Percentiles rank a stretch among this genome's conserved stretches.
These are phyloP conservation scores for Drosophila burlai DNA, from an alignment of 1,140 invertebrate species.

Conservation along the genomic window DNA sequence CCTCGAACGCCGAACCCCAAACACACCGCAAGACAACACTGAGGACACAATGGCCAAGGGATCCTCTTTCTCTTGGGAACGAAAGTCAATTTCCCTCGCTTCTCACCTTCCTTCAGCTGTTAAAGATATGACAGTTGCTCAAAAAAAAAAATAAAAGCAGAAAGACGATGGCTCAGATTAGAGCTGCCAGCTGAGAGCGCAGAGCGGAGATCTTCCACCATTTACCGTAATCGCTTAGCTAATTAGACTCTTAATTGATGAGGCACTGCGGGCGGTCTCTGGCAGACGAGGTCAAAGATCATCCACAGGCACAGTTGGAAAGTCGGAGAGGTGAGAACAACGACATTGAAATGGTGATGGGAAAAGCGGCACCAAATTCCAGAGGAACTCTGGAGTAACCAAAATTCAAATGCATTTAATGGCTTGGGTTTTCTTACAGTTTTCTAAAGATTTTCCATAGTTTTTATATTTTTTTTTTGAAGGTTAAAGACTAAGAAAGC, in stretches of 20 bases:
- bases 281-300: constrained; percentile 54
- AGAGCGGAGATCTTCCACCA: constrained; percentile 6
- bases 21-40: constrained; percentile 36
- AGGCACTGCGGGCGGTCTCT: constrained; percentile 51
- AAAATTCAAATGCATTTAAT: background rate
- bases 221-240: constrained; percentile 49
- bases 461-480: background rate
- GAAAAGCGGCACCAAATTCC: constrained; percentile 14
- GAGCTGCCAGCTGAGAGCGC: constrained; percentile 44
- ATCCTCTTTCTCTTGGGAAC: constrained; percentile 14
- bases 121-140: constrained; percentile 50
- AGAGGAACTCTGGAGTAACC: background rate
- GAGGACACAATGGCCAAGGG: constrained; percentile 17
- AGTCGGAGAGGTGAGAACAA: constrained; percentile 16
- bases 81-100: constrained; percentile 38
- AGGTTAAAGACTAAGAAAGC: background rate
- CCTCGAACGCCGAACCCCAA: constrained; percentile 28
- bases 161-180: constrained; percentile 19
- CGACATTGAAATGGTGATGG: constrained; percentile 26
- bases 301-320: constrained; percentile 3
- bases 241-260: constrained; percentile 73
- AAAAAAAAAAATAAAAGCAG: constrained; percentile 24
- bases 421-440: too few species aligned
- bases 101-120: constrained; percentile 33
- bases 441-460: too few species aligned